phyloP scores from a whole-genome alignment of 2,113 vertebrate genomes.

The Triplophysa dalaica region DNA sequence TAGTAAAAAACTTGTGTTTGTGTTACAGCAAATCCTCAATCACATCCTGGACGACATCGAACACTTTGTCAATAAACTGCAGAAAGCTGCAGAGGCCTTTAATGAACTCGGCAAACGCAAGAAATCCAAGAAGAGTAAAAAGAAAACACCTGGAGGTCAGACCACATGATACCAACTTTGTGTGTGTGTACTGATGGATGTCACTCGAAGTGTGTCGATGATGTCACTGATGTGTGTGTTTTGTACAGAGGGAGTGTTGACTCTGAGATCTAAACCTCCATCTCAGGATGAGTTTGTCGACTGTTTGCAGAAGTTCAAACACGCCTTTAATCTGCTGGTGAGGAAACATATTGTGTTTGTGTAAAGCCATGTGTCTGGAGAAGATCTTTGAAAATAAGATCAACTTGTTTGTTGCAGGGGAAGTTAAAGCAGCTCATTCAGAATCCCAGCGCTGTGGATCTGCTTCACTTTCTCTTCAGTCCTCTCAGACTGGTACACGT shows the following conservation, averaged over 20 bases:
- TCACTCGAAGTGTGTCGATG: background rate
- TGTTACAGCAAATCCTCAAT: constrained; percentile 92
- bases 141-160: constrained; percentile 90
- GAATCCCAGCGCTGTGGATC: constrained; percentile 89
- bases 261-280: constrained; percentile 89
- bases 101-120: constrained; percentile 87
- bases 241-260: constrained; percentile 92
- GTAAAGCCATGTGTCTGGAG: background rate
- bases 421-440: constrained; percentile 90
- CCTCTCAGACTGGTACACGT: constrained; percentile 86
- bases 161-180: background rate
- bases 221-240: background rate
- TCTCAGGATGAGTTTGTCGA: constrained; percentile 87
- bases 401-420: constrained; percentile 72
- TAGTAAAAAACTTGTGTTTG: background rate
- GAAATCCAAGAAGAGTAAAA: constrained; percentile 88
- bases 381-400: background rate
- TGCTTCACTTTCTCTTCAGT: constrained; percentile 93
- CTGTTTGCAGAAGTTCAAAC: constrained; percentile 97
- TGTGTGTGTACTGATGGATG: background rate
- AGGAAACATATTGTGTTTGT: constrained; percentile 38
- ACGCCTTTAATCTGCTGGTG: constrained; percentile 96
- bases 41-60: constrained; percentile 97
- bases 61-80: constrained; percentile 91
- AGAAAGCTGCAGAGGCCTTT: constrained; percentile 93